phyloP scores from a whole-genome alignment of 30 jellyfish, hydroid and myxozoan genomes.

The Nemopilema nomurai region DNA sequence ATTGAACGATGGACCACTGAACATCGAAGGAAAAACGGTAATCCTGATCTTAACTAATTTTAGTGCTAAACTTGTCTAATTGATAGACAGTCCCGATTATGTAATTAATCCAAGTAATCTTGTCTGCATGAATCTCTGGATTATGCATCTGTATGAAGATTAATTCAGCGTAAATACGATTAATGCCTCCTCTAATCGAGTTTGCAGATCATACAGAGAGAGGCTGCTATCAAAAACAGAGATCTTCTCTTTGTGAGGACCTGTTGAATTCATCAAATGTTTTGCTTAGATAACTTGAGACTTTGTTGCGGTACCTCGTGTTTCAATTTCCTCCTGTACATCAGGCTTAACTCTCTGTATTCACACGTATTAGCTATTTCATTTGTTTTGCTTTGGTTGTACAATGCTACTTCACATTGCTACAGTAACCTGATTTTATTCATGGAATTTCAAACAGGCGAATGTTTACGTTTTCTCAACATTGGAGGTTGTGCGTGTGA shows the following conservation, averaged over 20 bases:
- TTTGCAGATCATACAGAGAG: background rate
- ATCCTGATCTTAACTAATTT: background rate
- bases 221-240: background rate
- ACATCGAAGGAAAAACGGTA: conserved; percentile 41
- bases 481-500: too few species aligned
- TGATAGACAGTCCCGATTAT: background rate
- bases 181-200: background rate
- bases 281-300: background rate
- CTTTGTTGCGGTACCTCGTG: too few species aligned
- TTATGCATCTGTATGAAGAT: background rate
- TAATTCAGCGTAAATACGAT: background rate
- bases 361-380: too few species aligned
- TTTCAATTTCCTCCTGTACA: too few species aligned
- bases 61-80: background rate
- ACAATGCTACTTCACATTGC: too few species aligned
- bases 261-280: background rate
- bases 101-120: background rate
- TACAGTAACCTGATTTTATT: too few species aligned
- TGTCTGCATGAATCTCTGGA: background rate
- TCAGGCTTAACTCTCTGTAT: too few species aligned
- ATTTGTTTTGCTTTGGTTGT: too few species aligned
- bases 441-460: too few species aligned
- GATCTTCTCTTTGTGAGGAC: background rate
- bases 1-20: conserved; percentile 29
- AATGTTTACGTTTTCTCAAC: too few species aligned